These are phyloP conservation scores for Scrobipalpa atriplicella DNA, from an alignment of 2,888 invertebrate genomes.

Conservation along the genomic window DNA sequence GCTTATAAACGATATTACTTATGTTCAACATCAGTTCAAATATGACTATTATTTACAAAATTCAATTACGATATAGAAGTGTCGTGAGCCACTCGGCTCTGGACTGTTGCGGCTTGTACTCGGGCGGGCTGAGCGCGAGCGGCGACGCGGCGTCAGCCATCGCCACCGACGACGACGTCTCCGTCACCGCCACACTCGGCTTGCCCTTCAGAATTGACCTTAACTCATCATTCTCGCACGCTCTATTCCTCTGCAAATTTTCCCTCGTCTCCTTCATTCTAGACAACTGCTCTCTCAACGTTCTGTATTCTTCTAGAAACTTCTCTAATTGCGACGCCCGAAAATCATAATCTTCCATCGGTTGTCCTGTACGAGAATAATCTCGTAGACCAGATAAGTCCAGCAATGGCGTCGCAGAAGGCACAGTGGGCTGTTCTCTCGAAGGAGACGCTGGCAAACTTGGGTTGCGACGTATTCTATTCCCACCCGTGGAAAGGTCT, in stretches of 20 bases:
- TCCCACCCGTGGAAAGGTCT: conserved; percentile 83
- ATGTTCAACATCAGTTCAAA: conserved; percentile 68
- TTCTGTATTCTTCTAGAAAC: conserved; percentile 91
- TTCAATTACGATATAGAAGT: conserved; percentile 73
- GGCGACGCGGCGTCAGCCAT: conserved; percentile 72
- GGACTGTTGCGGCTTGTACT: conserved; percentile 69
- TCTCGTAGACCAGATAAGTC: conserved; percentile 83
- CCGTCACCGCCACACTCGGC: conserved; percentile 77
- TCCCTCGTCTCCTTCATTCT: conserved; percentile 92
- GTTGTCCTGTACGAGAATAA: conserved; percentile 69
- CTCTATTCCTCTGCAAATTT: conserved; percentile 79
- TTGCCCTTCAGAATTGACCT: conserved; percentile 83
- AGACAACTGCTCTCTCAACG: conserved; percentile 89
- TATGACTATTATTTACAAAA: conserved; percentile 59
- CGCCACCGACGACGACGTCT: conserved; percentile 72
- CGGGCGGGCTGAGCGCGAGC: conserved; percentile 68
- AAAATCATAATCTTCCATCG: conserved; percentile 86
- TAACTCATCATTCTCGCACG: conserved; percentile 77
- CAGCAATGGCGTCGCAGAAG: conserved; percentile 84
- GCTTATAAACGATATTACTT: conserved; percentile 71
- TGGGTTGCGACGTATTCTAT: conserved; percentile 74
- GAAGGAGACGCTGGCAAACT: conserved; percentile 86
- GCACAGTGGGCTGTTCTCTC: conserved; percentile 70
- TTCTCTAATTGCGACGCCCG: conserved; percentile 90
- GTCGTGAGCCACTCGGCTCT: conserved; percentile 74